Percentiles rank a stretch among this genome's conserved stretches.
These are phyloP conservation scores for Malthinus flaveolus DNA, from an alignment of 2,888 invertebrate species.

Conservation along the genomic window DNA sequence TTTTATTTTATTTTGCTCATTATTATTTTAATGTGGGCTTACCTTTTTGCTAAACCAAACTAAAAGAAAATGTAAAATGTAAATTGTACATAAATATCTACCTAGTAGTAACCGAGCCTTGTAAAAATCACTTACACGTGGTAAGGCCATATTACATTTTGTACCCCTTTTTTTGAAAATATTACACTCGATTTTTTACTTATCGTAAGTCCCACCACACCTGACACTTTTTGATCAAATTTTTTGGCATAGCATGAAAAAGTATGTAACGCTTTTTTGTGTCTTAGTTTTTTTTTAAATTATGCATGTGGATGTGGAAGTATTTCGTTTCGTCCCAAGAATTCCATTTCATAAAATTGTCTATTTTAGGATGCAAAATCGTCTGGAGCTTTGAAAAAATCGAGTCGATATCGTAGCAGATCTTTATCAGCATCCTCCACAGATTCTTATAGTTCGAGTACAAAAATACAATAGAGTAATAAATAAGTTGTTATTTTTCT, in stretches of 20 bases:
- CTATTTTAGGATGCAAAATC: conserved; percentile 59
- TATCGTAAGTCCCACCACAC: background rate
- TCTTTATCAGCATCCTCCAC: conserved; percentile 93
- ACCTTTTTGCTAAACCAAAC: background rate
- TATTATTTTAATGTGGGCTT: conserved; percentile 15
- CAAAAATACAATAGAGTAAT: background rate
- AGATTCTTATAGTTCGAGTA: conserved; percentile 92
- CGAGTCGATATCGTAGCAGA: conserved; percentile 84
- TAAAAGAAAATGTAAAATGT: background rate
- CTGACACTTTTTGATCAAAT: conserved; percentile 1
- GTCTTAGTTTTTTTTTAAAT: background rate
- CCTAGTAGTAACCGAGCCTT: background rate
- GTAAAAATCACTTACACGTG: background rate
- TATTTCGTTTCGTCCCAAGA: too few relatives aligned
- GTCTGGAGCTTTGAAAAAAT: conserved; percentile 83
- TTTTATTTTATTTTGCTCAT: conserved; percentile 10
- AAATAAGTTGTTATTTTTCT: background rate
- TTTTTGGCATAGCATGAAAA: conserved; percentile 1
- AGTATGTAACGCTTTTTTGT: background rate
- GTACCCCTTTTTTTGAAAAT: background rate
- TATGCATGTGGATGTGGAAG: conserved; percentile 19
- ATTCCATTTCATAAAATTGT: conserved; percentile 1
- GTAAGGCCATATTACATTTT: too few relatives aligned
- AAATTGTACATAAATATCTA: too few relatives aligned
- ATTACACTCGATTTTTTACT: background rate